Evolutionary conservation across 2,113 vertebrate species (phyloP).

Genomic region (Thalassarche chlororhynchos): DNA sequence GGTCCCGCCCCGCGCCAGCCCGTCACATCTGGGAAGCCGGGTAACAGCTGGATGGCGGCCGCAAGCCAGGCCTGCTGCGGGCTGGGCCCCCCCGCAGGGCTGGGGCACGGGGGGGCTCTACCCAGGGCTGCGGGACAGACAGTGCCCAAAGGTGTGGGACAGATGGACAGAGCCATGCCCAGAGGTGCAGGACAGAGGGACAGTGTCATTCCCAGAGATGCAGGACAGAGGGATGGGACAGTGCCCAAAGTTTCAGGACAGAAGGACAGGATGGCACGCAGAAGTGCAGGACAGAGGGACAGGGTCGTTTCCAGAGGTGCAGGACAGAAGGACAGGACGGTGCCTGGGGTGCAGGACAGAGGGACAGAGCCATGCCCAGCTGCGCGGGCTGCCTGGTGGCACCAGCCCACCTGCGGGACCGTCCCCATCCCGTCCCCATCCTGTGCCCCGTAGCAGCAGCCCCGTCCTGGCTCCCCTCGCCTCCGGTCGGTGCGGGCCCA

Average conservation of each 20-base stretch:
- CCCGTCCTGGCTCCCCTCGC: constrained; percentile 83
- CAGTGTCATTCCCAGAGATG: no score
- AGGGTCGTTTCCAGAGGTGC: no score
- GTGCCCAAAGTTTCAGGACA: no score
- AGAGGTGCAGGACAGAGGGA: background rate
- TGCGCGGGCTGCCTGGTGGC: no score
- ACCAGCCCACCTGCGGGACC: background rate
- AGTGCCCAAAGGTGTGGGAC: background rate
- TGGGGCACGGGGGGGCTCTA: background rate
- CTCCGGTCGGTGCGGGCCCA: background rate
- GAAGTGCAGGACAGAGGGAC: background rate
- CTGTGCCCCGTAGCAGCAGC: constrained; percentile 71
- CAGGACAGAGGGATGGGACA: background rate
- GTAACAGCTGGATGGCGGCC: background rate
- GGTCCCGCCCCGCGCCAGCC: background rate
- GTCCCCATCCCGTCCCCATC: background rate
- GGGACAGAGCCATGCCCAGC: background rate
- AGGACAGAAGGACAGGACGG: background rate
- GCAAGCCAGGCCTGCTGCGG: background rate
- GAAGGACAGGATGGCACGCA: rapidly evolving
- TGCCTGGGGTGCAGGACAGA: background rate
- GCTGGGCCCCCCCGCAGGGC: background rate
- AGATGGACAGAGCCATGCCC: background rate
- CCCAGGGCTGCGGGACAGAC: background rate
- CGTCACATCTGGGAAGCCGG: background rate